phyloP scores from a whole-genome alignment of 2,888 invertebrate species.

The Hyppa rectilinea region DNA sequence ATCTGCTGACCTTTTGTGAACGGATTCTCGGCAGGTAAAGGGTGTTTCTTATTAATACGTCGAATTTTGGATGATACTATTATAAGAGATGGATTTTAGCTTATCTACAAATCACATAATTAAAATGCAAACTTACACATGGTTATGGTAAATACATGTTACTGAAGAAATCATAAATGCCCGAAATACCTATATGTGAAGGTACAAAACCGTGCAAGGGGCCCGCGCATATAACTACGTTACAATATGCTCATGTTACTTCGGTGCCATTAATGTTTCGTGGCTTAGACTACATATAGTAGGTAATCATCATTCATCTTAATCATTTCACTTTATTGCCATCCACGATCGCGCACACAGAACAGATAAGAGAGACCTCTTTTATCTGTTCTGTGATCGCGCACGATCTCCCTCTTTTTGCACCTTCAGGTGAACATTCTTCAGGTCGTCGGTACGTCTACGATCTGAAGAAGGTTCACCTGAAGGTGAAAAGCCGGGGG shows the following conservation, averaged over 20 bases:
- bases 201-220: background rate
- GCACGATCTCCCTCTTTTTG: too few species aligned
- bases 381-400: too few species aligned
- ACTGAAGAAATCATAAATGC: background rate
- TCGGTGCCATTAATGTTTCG: background rate
- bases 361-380: too few species aligned
- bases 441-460: too few species aligned
- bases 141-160: background rate
- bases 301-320: too few species aligned
- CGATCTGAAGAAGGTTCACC: too few species aligned
- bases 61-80: background rate
- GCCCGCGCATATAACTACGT: background rate
- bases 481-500: too few species aligned
- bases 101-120: background rate
- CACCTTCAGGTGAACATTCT: too few species aligned
- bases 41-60: slow-evolving; percentile 61
- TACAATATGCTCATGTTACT: background rate
- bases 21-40: slow-evolving; percentile 55
- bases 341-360: too few species aligned
- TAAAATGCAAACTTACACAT: background rate
- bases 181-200: background rate
- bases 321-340: too few species aligned
- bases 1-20: slow-evolving; percentile 80
- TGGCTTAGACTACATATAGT: background rate
- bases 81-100: background rate